Evolutionary conservation across 2,888 invertebrate species (phyloP), one percentile per base, ranked within the genome.

Genomic region (Oscheius sp.): DNA sequence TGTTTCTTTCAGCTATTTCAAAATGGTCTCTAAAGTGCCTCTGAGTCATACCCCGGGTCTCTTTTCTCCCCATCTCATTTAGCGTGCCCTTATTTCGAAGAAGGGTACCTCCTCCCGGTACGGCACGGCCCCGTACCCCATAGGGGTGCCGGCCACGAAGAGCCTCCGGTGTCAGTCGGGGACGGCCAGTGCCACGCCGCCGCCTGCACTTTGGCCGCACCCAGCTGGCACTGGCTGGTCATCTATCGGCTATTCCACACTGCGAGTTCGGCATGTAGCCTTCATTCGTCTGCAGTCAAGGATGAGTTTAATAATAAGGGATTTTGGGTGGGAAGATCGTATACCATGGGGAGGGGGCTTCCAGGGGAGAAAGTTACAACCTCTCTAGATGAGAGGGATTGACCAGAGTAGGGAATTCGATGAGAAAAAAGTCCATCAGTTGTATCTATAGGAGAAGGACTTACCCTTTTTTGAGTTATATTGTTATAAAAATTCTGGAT

Each of bases 141-240:
- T 14, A 6, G 17, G 32, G n/a, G 54, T 54, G 54, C 54, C 33
- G 54, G 33, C 33, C 54, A 30, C 47, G 47, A 33, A n/a, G 32
- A 30, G 54, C 30, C 51, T 12, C n/a, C 54, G 47, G 59, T 59
- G 44, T 24, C 41, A 59, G 44, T 44, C 59, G 26, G 59, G 30
- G 59, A 26, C 24, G 41, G 41, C 59, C 59, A 12, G 59, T 59
- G 44, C 59, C 59, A 59, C 38, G 57, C 57, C 22, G 57, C 22
- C 57, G n/a, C 30, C 50, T 56, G 56, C 56, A 56, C 56, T 56
- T 56, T 56, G 22, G 59, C 44, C 22, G 59, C 59, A 30, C 54
- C 32, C 32, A 41, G 59, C 59, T 59, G 59, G 59, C 44, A 59
- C 59, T 24, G 32, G 54, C 59, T 44, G 59, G 59, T 59, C 59